Percentiles rank a stretch among this genome's conserved stretches.
phyloP scores from a whole-genome alignment of 2,113 vertebrate species.

The Mustelus asterias region DNA sequence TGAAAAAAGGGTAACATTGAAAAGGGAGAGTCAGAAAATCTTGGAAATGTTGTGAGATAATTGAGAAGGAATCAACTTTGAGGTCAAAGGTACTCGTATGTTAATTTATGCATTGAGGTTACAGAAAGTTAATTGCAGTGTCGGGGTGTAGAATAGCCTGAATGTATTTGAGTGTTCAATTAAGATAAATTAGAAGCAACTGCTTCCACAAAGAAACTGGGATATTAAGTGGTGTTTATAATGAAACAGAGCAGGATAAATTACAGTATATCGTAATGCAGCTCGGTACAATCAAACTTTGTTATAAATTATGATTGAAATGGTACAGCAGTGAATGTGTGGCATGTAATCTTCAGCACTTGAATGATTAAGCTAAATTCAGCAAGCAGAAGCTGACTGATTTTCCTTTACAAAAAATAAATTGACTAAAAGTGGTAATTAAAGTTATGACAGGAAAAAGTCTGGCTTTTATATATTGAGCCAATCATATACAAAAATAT shows the following conservation, averaged over 20 bases:
- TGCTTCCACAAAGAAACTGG: neutral
- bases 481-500: neutral
- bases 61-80: neutral
- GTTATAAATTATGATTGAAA: slow-evolving; percentile 21
- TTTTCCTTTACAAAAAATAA: neutral
- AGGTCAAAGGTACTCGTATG: neutral
- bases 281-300: neutral
- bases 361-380: slow-evolving; percentile 1
- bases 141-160: neutral
- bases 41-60: neutral
- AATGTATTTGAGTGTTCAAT: slow-evolving; percentile 9
- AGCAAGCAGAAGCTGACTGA: neutral
- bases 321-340: neutral
- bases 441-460: neutral
- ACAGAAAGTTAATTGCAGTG: neutral
- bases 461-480: neutral
- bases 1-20: neutral
- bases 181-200: slow-evolving; percentile 28
- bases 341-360: no score
- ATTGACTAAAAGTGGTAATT: neutral
- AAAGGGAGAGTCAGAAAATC: neutral
- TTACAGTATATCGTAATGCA: neutral
- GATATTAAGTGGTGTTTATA: neutral
- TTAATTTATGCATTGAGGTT: slow-evolving; percentile 30
- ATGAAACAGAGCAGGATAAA: neutral